Evolutionary conservation across 2,888 invertebrate genomes (phyloP).

Genomic region (Ennomos quercinarius): DNA sequence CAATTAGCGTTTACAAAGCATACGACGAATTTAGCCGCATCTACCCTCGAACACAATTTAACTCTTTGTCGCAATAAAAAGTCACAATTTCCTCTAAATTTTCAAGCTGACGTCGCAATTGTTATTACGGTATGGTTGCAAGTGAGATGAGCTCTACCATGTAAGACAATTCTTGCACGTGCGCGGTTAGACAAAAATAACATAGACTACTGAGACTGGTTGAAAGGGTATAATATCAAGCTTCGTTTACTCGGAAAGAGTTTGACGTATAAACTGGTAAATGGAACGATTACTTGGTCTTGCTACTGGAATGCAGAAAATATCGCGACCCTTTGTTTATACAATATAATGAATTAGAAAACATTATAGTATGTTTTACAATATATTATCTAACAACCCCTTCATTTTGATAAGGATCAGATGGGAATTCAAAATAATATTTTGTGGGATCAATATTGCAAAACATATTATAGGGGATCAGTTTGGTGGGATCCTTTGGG

Average conservation of each 20-base stretch:
- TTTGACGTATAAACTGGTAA: constrained; percentile 5
- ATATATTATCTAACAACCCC: too few relatives aligned
- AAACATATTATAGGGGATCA: too few relatives aligned
- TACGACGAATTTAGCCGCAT: constrained; percentile 27
- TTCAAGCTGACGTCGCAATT: not conserved
- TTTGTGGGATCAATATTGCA: too few relatives aligned
- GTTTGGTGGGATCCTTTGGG: too few relatives aligned
- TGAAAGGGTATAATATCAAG: constrained; percentile 52
- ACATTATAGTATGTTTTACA: too few relatives aligned
- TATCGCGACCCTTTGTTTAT: too few relatives aligned
- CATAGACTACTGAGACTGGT: constrained; percentile 65
- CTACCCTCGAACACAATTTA: not conserved
- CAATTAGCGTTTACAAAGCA: constrained; percentile 62
- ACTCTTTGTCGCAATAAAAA: constrained; percentile 12
- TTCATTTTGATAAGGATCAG: too few relatives aligned
- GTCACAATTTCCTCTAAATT: not conserved
- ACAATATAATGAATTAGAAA: too few relatives aligned
- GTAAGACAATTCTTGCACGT: constrained; percentile 53
- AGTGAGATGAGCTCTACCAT: constrained; percentile 4
- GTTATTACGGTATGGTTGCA: constrained; percentile 15
- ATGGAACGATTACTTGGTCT: too few relatives aligned
- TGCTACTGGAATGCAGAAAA: too few relatives aligned
- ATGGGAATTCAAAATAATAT: too few relatives aligned
- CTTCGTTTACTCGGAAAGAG: constrained; percentile 27
- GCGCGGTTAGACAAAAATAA: constrained; percentile 74